Evolutionary conservation across 2,113 vertebrate species (phyloP).

Genomic region (Phocoena sinus): DNA sequence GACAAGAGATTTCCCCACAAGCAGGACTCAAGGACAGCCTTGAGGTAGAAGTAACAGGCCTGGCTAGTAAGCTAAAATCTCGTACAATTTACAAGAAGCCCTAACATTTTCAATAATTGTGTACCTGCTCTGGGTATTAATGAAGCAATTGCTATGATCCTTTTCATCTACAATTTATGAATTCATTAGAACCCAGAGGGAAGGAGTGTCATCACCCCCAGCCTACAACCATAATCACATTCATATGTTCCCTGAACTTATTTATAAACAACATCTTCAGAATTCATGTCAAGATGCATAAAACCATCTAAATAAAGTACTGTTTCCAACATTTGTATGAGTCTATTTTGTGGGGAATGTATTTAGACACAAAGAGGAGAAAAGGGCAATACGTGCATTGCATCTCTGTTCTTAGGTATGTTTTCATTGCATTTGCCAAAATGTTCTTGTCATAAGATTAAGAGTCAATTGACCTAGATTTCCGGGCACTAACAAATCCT

Average conservation of each 20-base stretch:
- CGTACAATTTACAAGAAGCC: not conserved
- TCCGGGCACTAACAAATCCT: not conserved
- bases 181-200: not conserved
- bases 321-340: not conserved
- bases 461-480: not conserved
- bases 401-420: not conserved
- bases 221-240: no score
- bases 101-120: not conserved
- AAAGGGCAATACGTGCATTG: fast-evolving
- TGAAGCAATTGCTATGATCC: not conserved
- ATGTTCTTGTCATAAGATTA: not conserved
- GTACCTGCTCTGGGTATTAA: not conserved
- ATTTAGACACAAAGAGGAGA: not conserved
- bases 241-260: not conserved
- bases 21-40: not conserved
- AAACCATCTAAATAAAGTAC: not conserved
- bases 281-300: not conserved
- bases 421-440: not conserved
- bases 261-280: not conserved
- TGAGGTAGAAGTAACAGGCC: not conserved
- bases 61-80: not conserved
- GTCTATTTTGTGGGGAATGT: not conserved
- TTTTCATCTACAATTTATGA: not conserved
- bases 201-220: not conserved
- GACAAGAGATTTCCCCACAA: no score